Evolutionary conservation across 2,797 vertebrate species (phyloP), one percentile per base, ranked within the genome.

Genomic region (Urosaurus nigricauda): DNA sequence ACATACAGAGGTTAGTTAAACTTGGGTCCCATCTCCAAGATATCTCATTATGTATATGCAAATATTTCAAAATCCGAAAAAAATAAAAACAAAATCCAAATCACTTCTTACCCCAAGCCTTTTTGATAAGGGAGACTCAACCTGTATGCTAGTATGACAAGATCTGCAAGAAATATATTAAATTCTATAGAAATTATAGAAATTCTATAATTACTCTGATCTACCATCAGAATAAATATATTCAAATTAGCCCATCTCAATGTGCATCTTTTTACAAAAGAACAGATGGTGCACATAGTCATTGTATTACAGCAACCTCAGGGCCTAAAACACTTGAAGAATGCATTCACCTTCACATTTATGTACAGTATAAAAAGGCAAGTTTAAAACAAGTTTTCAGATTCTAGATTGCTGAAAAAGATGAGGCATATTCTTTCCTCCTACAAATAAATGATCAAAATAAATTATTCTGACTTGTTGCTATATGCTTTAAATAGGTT

Each of bases 341-440:
- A 47, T 87, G 13, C 90, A 80, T 88, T 86, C 89, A 85, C 53
- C 87, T 89, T 89, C 82, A 65, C 51, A 14, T 88, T 83, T n/a
- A 68, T 75, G 26, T 51, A 65, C 24, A 68, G 21, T 70, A 24
- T 40, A n/a, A n/a, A n/a, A n/a, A n/a, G n/a, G n/a, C n/a, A n/a
- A n/a, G n/a, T n/a, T n/a, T n/a, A n/a, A n/a, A 84, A 82, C 32
- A 82, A 35, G n/a, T 5, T 70, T 73, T 79, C 35, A 80, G 65
- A 73, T 47, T 43, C 0, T 9, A 77, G 40, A 4, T 82, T 84
- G 21, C 53, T 85, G 40, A 65, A 80, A 75, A 79, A 43, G n/a
- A 74, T 75, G 7, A 81, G n/a, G 4, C 26, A 71, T 32, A 53
- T 11, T 89, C 47, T 8, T 86, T 68, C 29, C 68, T 86, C 81